Conservation (phyloP, 2,113 vertebrate species). For the Microcebus lehilahytsara region DNA sequence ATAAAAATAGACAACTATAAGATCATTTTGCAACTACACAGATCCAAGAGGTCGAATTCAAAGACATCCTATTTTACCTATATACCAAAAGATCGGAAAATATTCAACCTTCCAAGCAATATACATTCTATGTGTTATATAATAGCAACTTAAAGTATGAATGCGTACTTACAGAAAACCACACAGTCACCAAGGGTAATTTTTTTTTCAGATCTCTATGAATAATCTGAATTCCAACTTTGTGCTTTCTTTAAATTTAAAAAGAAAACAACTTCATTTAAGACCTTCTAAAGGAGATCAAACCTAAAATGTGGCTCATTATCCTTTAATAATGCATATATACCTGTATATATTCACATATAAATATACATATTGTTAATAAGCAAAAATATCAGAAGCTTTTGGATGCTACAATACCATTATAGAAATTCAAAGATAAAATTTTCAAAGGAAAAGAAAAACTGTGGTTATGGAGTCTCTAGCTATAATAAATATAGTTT, state of each 20-base stretch:
- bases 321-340: not conserved
- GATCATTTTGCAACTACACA: not conserved
- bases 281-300: not conserved
- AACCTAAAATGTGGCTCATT: conserved; percentile 15
- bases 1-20: not conserved
- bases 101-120: not conserved
- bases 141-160: not conserved
- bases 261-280: not conserved
- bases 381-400: not conserved
- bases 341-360: not conserved
- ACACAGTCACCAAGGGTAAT: not conserved
- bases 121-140: not conserved
- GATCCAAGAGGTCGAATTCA: not conserved
- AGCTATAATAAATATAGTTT: not conserved
- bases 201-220: not conserved
- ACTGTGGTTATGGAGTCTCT: not conserved
- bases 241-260: not conserved
- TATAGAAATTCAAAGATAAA: conserved; percentile 7
- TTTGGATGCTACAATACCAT: not conserved
- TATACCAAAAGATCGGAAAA: not conserved
- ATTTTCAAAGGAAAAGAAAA: conserved; percentile 24
- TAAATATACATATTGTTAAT: not conserved
- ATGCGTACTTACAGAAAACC: not conserved
- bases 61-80: not conserved
- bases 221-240: not conserved